Evolutionary conservation across 1,140 invertebrate genomes (phyloP), one percentile per base, ranked within the genome.

Genomic region (Megalonaias nervosa): DNA sequence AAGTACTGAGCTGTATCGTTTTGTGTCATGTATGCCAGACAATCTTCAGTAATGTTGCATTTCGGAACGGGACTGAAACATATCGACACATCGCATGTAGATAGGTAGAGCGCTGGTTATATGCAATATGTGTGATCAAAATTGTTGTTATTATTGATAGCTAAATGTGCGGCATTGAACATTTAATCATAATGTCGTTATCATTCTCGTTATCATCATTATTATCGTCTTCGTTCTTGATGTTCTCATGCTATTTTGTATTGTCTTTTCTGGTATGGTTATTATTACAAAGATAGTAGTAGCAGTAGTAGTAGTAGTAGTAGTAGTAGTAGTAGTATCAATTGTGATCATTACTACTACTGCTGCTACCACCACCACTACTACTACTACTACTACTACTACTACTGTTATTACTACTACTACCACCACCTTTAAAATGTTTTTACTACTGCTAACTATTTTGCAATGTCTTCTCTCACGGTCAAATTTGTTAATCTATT

Each of bases 1-100:
- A 78, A 75, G 59, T 85, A 85, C 26, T 66, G 65, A 1, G 65
- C 58, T 13, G 77, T 80, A 4, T 69, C 74, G 0, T 67, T 56
- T 23, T 60, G 60, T n/a, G 79, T 81, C 84, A 85, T 84, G 31
- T 83, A 77, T 13, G 78, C 70, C 59, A 65, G 74, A 62, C 84
- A 85, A 38, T 72, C 60, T 14, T 74, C 61, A 13, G 82, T 81
- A 9, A 81, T 75, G 13, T 77, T 82, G 23, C 82, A 85, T 26
- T 75, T 71, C 5, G 77, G 67, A 11, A 80, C 21, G 48, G 16
- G 58, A 21, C 83, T 84, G 64, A 19, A 80, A 76, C 57, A 64
- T 17, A 62, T 72, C 71, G 58, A 59, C 15, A 67, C 17, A 11
- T 5, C 12, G 9, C 16, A 38, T 0, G 6, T 62, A 70, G 15